Evolutionary conservation across 2,888 invertebrate species (phyloP), one percentile per base, ranked within the genome.

Genomic region (Pyrrhosoma nymphula): DNA sequence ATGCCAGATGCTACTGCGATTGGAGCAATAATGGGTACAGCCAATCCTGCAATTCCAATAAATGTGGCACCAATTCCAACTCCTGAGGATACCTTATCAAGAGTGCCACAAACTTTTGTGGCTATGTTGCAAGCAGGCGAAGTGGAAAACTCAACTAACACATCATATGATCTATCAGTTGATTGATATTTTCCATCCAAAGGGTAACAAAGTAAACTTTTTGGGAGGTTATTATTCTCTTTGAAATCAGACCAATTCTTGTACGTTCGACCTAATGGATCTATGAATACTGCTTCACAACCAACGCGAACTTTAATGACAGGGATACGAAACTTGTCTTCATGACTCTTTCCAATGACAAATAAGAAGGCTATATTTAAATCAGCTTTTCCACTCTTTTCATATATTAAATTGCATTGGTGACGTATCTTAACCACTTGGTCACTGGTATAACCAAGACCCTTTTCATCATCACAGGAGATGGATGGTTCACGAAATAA

Each of bases 201-300:
- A 4, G 98, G 98, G 56, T 97, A 97, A 96, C 97, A 97, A 95
- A 98, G 97, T 39, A 97, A 97, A 96, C 97, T 97, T 96, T 97
- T 97, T 4, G 97, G 97, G 55, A 97, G 96, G 91, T 97, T 97
- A 96, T 98, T 98, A 90, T 97, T 96, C 26, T 96, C 96, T 95
- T 98, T 96, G 96, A 97, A 98, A 0, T 97, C 97, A n/a, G 97
- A 96, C 98, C 98, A 98, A 95, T 97, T 96, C 16, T 97, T 96
- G 96, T 98, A 98, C 0, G 97, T 97, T 95, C 98, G 97, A n/a
- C 97, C 97, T 96, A 97, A 97, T 96, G 97, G 97, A 96, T 97
- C 97, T 96, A 97, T 96, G 96, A 60, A 63, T 1, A 63, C 63
- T 3, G 23, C 39, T 23, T 30, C 63, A 60, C 60, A 20, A 39